Base-by-base conservation (phyloP, 2,113 vertebrate species). In the Symphodus melops region DNA sequence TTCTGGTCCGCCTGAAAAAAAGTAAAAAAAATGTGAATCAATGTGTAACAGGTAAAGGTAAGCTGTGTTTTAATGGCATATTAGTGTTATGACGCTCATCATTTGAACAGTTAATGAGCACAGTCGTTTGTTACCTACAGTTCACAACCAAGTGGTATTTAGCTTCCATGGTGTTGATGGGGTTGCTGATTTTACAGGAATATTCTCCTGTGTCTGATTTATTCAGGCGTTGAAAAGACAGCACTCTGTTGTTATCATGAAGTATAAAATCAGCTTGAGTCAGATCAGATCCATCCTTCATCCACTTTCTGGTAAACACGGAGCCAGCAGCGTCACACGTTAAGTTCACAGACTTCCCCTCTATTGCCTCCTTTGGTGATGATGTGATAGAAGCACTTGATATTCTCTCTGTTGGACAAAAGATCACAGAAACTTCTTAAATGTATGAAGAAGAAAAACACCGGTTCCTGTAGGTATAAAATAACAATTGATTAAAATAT, bases 1-100 rank as follows among this genome's bases (percentile, higher is more conserved):
- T 66, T 62, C 81, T 65, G 92, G 92, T 64, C 92, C 92, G 83
- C 16, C 42, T 44, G 42, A 25, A 25, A 25, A n/a, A n/a, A 48
- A 19, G 14, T 17, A 46, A 46, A 14, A 46, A n/a, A 46, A 16
- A 46, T 46, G 0, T 42, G 3, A 13, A 13, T 13, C 6, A 42
- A 9, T 42, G 41, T 42, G 12, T 11, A 42, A 42, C 41, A 42
- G 28, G 28, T 33, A 33, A 41, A 41, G 9, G 6, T 11, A 41
- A 33, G 28, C 1, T 25, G 2, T 25, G 25, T 44, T 14, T 44
- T 11, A 44, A 11, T 44, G 4, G 13, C 13, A 44, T 3, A 14
- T 14, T 10, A 1, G 11, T 44, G 5, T 20, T 36, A 5, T 51
- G 12, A 9, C 44, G 49, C 3, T 11, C 25, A 12, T 19, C 4